Evolutionary conservation across 2,113 vertebrate genomes (phyloP).

Genomic region (Protobothrops flavoviridis): DNA sequence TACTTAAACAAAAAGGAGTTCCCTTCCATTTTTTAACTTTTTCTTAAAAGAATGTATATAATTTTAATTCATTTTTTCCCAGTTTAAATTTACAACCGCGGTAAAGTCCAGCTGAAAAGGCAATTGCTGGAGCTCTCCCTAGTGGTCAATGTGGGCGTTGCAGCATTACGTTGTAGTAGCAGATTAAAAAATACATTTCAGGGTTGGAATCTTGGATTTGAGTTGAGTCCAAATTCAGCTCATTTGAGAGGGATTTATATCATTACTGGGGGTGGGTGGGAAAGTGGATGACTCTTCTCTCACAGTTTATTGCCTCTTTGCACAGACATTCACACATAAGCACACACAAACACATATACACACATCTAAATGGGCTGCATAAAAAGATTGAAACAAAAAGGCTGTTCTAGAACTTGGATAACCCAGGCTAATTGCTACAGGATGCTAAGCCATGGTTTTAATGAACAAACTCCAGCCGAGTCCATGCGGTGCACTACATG

Average conservation of each 20-base stretch:
- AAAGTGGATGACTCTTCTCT: not conserved
- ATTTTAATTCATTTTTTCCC: not conserved
- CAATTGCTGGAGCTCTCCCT: conserved; percentile 66
- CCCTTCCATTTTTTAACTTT: not conserved
- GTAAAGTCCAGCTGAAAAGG: not conserved
- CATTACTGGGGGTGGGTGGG: not conserved
- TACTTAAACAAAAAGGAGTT: not conserved
- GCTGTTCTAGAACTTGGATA: not conserved
- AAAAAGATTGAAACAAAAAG: not conserved
- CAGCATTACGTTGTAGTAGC: not conserved
- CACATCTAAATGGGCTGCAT: not conserved
- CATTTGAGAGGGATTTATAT: not conserved
- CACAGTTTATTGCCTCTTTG: not conserved
- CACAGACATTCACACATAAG: not conserved
- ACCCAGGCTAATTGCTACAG: not conserved
- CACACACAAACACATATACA: not conserved
- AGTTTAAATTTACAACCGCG: not conserved
- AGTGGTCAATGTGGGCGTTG: conserved; percentile 38
- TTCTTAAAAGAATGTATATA: not conserved
- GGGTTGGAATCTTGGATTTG: not conserved
- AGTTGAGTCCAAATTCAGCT: not conserved
- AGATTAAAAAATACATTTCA: not conserved
- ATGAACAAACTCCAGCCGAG: not conserved
- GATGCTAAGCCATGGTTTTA: not conserved
- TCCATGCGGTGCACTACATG: not conserved